Conservation (phyloP, 2,113 vertebrate genomes). For the Archocentrus centrarchus region DNA sequence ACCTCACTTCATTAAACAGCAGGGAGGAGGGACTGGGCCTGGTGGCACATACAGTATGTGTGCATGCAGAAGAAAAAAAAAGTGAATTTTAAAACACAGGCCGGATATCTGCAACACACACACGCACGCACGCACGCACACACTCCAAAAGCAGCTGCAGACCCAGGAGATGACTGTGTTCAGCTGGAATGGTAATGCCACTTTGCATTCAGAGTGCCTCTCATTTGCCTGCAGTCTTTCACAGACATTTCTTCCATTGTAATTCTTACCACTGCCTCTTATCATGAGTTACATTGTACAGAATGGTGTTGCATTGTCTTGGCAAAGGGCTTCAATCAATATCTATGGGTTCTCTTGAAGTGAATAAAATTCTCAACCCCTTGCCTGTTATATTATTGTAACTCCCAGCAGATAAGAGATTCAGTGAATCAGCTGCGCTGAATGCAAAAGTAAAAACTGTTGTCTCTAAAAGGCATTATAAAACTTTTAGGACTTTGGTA, state of each 20-base stretch:
- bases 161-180: background rate
- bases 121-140: background rate
- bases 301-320: background rate
- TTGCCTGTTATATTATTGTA: background rate
- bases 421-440: background rate
- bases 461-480: background rate
- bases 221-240: slow-evolving; percentile 29
- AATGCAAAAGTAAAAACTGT: background rate
- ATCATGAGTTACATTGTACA: background rate
- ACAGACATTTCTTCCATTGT: background rate
- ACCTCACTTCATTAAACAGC: slow-evolving; percentile 81
- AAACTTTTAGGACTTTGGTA: background rate
- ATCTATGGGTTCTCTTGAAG: background rate
- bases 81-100: background rate
- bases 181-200: background rate
- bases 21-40: slow-evolving; percentile 5
- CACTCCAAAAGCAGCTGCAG: background rate
- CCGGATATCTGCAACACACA: background rate
- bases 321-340: slow-evolving; percentile 11
- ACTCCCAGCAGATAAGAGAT: slow-evolving; percentile 1
- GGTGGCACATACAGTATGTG: slow-evolving; percentile 3
- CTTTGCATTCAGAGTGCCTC: slow-evolving; percentile 40
- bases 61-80: background rate
- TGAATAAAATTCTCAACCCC: slow-evolving; percentile 18
- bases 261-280: slow-evolving; percentile 7